These are phyloP conservation scores for Epizoanthus stellaris DNA, from an alignment of 92 coral and sea anemone genomes.

Conservation along the genomic window DNA sequence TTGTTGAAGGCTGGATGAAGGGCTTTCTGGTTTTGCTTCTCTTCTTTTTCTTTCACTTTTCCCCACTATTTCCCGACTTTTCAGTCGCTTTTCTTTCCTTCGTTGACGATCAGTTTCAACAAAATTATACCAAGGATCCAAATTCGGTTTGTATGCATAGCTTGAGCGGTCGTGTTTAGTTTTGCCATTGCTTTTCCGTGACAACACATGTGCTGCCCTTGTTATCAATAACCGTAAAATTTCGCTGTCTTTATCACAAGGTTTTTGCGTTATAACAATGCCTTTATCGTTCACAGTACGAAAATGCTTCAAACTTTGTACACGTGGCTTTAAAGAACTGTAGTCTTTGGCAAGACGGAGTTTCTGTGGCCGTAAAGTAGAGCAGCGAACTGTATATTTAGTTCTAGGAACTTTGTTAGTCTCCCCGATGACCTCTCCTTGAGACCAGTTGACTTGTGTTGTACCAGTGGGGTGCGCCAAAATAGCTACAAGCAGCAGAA, in stretches of 20 bases:
- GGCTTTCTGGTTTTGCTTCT: constrained; percentile 14
- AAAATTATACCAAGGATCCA: background rate
- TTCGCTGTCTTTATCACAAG: background rate
- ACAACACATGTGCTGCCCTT: too few species aligned
- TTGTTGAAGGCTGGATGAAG: background rate
- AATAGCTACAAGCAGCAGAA: background rate
- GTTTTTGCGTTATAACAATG: background rate
- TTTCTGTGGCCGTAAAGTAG: background rate
- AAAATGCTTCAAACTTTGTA: background rate
- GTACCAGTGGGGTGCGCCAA: background rate
- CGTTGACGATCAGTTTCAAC: background rate
- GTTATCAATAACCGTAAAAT: background rate
- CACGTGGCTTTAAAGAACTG: background rate
- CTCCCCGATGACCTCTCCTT: background rate
- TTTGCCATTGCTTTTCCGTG: background rate
- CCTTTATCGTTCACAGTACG: background rate
- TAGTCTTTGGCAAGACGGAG: background rate
- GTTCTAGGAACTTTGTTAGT: background rate
- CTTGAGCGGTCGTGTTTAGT: background rate
- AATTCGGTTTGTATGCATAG: background rate
- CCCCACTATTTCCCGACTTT: background rate
- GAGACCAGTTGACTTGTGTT: background rate
- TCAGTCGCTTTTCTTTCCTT: background rate
- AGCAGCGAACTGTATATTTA: background rate
- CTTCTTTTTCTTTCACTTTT: background rate